Conservation (phyloP, 2,797 vertebrate species). For the Orestias chungarensis region DNA sequence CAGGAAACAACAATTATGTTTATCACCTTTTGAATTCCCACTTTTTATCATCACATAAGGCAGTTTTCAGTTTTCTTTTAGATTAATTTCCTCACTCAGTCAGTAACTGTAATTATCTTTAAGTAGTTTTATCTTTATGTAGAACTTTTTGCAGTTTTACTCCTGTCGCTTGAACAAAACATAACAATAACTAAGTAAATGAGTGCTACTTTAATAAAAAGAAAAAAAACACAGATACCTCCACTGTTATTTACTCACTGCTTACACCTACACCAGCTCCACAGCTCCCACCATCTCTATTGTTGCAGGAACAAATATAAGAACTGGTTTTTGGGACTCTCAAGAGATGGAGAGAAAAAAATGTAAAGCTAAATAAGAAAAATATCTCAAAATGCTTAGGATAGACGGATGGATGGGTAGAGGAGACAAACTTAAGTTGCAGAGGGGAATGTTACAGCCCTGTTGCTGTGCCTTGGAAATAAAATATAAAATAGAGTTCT, state of each 20-base stretch:
- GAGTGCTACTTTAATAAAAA: constrained; percentile 10
- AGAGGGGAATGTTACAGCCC: background rate
- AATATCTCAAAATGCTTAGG: background rate
- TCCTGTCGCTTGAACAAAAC: constrained; percentile 5
- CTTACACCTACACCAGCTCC: constrained; percentile 14
- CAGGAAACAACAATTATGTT: constrained; percentile 44
- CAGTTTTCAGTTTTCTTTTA: constrained; percentile 14
- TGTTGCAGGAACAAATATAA: constrained; percentile 23
- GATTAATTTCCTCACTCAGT: constrained; percentile 22
- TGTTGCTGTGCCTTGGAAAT: background rate
- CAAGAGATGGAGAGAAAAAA: background rate
- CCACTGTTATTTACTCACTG: constrained; percentile 1
- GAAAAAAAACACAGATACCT: background rate
- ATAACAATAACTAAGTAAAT: constrained; percentile 10
- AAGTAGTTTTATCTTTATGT: constrained; percentile 18
- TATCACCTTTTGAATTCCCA: constrained; percentile 19
- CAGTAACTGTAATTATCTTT: constrained; percentile 35
- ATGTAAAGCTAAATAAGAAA: background rate
- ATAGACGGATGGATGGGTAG: too few species aligned
- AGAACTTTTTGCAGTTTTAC: constrained; percentile 14
- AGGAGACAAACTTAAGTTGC: background rate
- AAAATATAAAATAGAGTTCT: too few species aligned
- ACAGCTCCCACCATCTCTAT: constrained; percentile 32
- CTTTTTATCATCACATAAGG: constrained; percentile 10
- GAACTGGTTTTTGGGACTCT: background rate